Evolutionary conservation across 2,888 invertebrate genomes (phyloP), one percentile per base, ranked within the genome.

Genomic region (Apamea crenata): DNA sequence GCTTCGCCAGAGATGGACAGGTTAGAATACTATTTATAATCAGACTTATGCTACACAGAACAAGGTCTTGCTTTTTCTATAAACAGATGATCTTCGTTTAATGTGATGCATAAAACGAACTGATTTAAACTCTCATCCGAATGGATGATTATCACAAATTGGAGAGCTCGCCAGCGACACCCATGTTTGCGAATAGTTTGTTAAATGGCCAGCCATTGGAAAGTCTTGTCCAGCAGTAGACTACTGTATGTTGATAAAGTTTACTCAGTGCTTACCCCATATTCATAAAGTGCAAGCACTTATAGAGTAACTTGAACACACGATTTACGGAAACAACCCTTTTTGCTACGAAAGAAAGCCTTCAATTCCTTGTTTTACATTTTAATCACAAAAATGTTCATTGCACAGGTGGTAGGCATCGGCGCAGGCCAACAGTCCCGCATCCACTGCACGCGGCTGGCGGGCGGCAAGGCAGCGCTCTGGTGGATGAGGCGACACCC

Each of bases 371-470:
- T 32, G 8, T 36, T 25, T 25, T 65, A 36, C 36, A 0, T 21
- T 21, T 25, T 25, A 36, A 65, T 36, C 21, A 25, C 36, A 36
- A 21, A 32, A 32, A 36, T 36, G 25, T 65, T 36, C 2, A 36
- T 65, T 14, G 14, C 32, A n/a, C 78, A 98, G 97, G 98, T 99
- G 25, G 98, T 99, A 91, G 99, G 99, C 32, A 99, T 99, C 90
- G 99, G 99, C 50, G 99, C 99, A n/a, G 99, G 99, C 0, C 99
- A 99, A 93, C 99, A 99, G 95, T 99, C 99, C 0, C 98, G 99
- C 87, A 99, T 99, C 92, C 99, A 99, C 95, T 99, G 99, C 96
- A 99, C 99, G 1, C 97, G 99, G 89, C 97, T 99, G 89, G 99
- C 99, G 80, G 99, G 99, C 69, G 99, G 99, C 92, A 99, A 99